phyloP scores from a whole-genome alignment of 2,797 vertebrate genomes.

The Enteromius fasciolatus region DNA sequence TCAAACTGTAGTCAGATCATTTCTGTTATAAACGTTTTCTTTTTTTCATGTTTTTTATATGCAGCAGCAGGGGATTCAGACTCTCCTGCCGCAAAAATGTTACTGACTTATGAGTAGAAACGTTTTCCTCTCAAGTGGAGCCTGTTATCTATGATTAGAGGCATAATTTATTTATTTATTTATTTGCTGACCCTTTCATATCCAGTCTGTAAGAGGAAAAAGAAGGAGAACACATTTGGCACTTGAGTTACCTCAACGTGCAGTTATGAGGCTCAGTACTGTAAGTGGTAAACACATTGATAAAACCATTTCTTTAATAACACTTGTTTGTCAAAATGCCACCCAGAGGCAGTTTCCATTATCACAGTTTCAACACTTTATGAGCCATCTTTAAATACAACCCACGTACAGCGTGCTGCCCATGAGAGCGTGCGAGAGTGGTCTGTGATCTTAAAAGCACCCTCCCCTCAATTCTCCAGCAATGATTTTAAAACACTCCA shows the following conservation, averaged over 20 bases:
- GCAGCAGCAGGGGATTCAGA: background rate
- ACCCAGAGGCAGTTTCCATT: constrained; percentile 71
- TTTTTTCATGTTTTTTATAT: background rate
- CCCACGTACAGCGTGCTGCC: constrained; percentile 59
- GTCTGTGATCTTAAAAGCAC: constrained; percentile 11
- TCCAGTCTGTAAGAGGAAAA: background rate
- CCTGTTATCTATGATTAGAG: background rate
- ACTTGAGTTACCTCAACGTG: constrained; percentile 28
- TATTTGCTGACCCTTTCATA: constrained; percentile 11
- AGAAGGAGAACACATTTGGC: constrained; percentile 26
- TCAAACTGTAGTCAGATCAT: too few relatives aligned
- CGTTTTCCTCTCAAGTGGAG: background rate
- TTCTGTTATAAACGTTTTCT: background rate
- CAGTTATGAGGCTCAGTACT: constrained; percentile 29
- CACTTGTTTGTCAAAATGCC: constrained; percentile 79
- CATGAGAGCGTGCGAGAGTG: constrained; percentile 6
- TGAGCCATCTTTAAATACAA: constrained; percentile 77
- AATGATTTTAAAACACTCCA: constrained; percentile 9
- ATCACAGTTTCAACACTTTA: constrained; percentile 76
- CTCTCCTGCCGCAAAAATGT: background rate
- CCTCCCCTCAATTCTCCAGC: constrained; percentile 16
- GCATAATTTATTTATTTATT: background rate
- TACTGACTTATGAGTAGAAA: background rate
- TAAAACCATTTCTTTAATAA: constrained; percentile 80
- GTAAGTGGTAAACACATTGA: constrained; percentile 75